Base-by-base conservation (phyloP, 2,888 invertebrate species). In the Pseudococcus jackbeardsleyi region DNA sequence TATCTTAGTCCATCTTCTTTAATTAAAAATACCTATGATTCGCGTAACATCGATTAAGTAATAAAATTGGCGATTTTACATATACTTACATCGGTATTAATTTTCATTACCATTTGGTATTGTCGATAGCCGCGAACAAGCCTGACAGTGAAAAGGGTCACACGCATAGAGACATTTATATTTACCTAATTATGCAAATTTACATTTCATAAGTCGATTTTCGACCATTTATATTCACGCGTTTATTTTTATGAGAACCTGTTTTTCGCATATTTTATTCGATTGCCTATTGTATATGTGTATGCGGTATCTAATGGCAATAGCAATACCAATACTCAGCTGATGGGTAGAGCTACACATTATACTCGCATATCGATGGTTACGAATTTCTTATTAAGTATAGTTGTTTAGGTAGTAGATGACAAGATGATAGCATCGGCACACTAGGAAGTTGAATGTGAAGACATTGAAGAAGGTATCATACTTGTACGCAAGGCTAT, bases 401-500 rank as follows among this genome's bases (percentile, higher is more conserved):
- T n/a, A 68, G 22, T 11, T 26, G 68, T 15, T 68, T 22, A n/a
- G n/a, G n/a, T n/a, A 64, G 11, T 6, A 64, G 26, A 26, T 68
- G 68, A 26, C 68, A 26, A 26, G 22, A 68, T 68, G 68, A 68
- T 54, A 54, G 12, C 68, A 26, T 0, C 68, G 77, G 15, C 54
- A 54, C 54, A n/a, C 54, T n/a, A 54, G 54, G 54, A 54, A 54
- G 54, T 54, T 54, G 42, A 17, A 8, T 77, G 77, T 39, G 33
- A 26, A 42, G 77, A 77, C 77, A 77, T 77, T 77, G 77, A 42
- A 77, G 26, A 7, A 15, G 1, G 12, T 22, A 15, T 4, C 26
- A 26, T 68, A 68, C 68, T 77, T 77, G 77, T 26, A 17, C 77
- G 77, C 77, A 77, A 77, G 77, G 77, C 77, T 17, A 12, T 12